These are phyloP conservation scores for Ichneumon xanthorius DNA, from an alignment of 2,888 invertebrate species.

Conservation along the genomic window DNA sequence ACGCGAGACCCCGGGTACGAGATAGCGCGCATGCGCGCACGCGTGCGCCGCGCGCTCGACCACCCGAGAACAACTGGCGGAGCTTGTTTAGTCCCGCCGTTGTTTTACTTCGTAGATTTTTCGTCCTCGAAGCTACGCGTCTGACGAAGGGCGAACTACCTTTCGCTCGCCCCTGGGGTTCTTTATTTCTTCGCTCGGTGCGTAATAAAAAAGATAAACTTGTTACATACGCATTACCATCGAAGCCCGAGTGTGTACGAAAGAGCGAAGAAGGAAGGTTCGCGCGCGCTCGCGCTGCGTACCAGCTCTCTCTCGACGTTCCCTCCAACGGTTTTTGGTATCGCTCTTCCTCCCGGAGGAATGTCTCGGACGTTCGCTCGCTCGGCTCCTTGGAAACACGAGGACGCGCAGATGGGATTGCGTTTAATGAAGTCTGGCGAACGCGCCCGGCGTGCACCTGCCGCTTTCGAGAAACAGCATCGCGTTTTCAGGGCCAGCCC, in stretches of 20 bases:
- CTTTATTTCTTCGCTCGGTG: background rate
- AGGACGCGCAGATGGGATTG: conserved; percentile 83
- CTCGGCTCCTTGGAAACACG: conserved; percentile 78
- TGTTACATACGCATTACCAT: background rate
- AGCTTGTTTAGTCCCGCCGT: background rate
- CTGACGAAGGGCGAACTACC: background rate
- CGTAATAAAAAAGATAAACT: background rate
- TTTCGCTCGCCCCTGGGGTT: conserved; percentile 19
- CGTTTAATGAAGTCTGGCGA: conserved; percentile 83
- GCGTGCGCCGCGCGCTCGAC: background rate
- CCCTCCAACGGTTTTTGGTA: conserved; percentile 43
- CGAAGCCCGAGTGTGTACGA: background rate
- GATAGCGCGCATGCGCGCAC: background rate
- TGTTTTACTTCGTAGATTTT: conserved; percentile 26
- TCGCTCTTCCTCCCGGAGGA: conserved; percentile 59
- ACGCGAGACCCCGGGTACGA: background rate
- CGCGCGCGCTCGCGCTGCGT: conserved; percentile 43
- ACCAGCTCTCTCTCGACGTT: conserved; percentile 39
- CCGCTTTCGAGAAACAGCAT: conserved; percentile 79
- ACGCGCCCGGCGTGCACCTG: conserved; percentile 79
- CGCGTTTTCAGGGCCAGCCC: conserved; percentile 53
- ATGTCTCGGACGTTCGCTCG: conserved; percentile 58
- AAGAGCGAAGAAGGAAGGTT: conserved; percentile 5
- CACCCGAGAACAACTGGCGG: background rate
- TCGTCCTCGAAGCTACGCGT: background rate